Base-by-base conservation (phyloP, 30 jellyfish, hydroid and myxozoan species). In the Aurelia sp. region DNA sequence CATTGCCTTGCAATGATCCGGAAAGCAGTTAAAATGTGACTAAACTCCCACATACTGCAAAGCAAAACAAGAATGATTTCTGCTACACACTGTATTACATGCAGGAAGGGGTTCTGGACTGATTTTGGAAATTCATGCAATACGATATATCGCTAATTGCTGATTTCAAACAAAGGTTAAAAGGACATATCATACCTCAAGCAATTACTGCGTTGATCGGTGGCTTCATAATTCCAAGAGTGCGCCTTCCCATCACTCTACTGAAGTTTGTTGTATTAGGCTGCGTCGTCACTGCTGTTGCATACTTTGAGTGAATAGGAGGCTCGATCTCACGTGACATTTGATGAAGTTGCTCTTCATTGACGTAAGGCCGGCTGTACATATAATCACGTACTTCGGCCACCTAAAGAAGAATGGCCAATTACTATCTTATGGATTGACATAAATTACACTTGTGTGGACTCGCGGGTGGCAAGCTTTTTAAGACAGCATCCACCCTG, bases 321-420 rank as follows among this genome's bases (percentile, higher is more conserved):
- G 99, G 99, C 84, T 95, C 99, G 44, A 80, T 82, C 88, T 95
- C 96, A 33, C 88, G 91, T 63, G 99, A 95, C 96, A 95, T 85
- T 53, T 80, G 85, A 61, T 95, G 97, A 74, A 95, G 92, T 22
- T 95, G 96, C 27, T 95, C 99, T 57, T 89, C 99, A 10, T 95
- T 84, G 24, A 90, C 90, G 58, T 72, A 47, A 1, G 99, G 88
- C 44, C 96, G 90, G 77, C 91, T 87, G 75, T 75, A 78, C 57
- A 95, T 77, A 63, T 95, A 95, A 11, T 86, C 89, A 16, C 96
- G 81, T 1, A 95, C 91, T 79, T 95, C 99, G 40, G 91, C 88
- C 52, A 90, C 99, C 99, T 95, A 61, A 44, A 44, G 55, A 44
- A 44, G 55, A 44, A 5, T 44, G 55, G 3, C 13, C 16, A 44